phyloP scores from a whole-genome alignment of 2,797 vertebrate genomes.

The Otus scops region DNA sequence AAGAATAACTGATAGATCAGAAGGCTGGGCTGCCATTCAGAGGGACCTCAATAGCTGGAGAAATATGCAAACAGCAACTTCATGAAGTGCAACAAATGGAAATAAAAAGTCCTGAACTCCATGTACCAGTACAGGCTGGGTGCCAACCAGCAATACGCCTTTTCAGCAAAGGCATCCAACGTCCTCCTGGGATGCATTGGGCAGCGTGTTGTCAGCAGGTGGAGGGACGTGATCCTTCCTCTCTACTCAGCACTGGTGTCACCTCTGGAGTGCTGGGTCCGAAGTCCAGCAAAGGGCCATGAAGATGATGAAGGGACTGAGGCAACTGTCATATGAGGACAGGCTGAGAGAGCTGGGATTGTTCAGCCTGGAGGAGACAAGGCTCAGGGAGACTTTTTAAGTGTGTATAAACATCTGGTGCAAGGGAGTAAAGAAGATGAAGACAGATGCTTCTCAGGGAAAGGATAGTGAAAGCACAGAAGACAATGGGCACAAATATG shows the following conservation, averaged over 20 bases:
- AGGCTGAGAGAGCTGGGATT: neutral
- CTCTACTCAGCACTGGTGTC: neutral
- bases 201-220: neutral
- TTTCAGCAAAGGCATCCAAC: neutral
- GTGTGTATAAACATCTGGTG: too few species aligned
- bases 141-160: rapidly evolving
- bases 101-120: neutral
- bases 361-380: too few species aligned
- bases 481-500: too few species aligned
- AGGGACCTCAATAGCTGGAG: too few species aligned
- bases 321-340: neutral
- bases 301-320: neutral
- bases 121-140: neutral
- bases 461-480: too few species aligned
- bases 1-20: too few species aligned
- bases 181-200: neutral
- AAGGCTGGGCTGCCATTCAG: too few species aligned
- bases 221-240: neutral
- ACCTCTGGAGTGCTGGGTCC: neutral
- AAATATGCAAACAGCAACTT: too few species aligned
- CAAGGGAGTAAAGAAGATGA: too few species aligned
- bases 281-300: neutral
- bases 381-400: too few species aligned
- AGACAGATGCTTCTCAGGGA: too few species aligned
- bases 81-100: neutral